Evolutionary conservation across 2,797 vertebrate genomes (phyloP).

Genomic region (Mus minutoides): DNA sequence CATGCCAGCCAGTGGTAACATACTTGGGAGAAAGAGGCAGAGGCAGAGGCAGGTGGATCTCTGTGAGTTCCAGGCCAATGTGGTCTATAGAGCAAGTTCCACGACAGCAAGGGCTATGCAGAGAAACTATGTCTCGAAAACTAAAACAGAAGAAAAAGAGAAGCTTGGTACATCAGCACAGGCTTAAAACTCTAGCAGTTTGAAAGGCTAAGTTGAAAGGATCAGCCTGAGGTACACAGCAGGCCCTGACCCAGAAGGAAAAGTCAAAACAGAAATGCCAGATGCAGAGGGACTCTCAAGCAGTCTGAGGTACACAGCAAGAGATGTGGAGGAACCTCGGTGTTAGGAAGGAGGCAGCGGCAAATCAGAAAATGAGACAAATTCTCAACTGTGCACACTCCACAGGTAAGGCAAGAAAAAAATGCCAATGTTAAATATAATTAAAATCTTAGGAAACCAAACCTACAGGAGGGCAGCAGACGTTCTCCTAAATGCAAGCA

Average conservation of each 20-base stretch:
- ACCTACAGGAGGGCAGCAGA: not conserved
- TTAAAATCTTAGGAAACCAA: not conserved
- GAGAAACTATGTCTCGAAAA: not conserved
- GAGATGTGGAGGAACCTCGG: not conserved
- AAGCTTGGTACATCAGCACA: not conserved
- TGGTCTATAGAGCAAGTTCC: not conserved
- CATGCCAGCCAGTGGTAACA: not conserved
- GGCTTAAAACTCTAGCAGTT: not conserved
- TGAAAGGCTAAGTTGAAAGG: not conserved
- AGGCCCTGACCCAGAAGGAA: not conserved
- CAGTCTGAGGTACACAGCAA: too few relatives aligned
- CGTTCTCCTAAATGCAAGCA: constrained; percentile 28
- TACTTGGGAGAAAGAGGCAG: not conserved
- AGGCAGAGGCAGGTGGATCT: not conserved
- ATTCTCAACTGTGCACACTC: not conserved
- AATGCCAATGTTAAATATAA: not conserved
- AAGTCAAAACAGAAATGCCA: not conserved
- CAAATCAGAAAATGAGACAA: not conserved
- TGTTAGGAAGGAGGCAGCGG: too few relatives aligned
- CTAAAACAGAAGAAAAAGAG: not conserved
- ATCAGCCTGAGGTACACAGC: not conserved
- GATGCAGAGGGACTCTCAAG: not conserved
- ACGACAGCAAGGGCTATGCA: not conserved
- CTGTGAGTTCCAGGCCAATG: not conserved
- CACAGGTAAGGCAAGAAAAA: not conserved